Conservation (phyloP, 2,797 vertebrate species). For the Tauraco hartlaubi region DNA sequence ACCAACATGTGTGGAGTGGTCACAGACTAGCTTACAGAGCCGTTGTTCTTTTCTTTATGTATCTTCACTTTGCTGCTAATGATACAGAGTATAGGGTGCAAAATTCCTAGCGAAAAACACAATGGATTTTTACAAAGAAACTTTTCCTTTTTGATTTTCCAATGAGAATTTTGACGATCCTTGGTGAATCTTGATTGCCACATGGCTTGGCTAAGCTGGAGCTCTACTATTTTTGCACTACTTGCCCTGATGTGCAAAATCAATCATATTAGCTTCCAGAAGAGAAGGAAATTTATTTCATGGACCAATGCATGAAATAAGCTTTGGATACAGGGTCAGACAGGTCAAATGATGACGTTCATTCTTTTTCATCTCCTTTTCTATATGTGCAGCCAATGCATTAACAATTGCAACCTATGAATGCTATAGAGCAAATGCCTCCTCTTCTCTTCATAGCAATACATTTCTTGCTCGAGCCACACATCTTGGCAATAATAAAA, state of each 20-base stretch:
- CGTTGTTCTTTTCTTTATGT: background rate
- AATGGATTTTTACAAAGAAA: background rate
- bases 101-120: background rate
- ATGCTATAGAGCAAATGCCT: background rate
- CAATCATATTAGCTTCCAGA: background rate
- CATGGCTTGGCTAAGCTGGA: background rate
- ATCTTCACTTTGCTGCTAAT: background rate
- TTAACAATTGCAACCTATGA: constrained; percentile 33
- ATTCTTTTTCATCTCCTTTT: constrained; percentile 33
- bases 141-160: background rate
- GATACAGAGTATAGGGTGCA: background rate
- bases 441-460: background rate
- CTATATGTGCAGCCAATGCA: background rate
- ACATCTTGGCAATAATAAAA: constrained; percentile 34
- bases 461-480: background rate
- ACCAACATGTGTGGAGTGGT: background rate
- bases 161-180: background rate
- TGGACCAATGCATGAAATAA: background rate
- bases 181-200: background rate
- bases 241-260: background rate
- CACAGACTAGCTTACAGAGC: background rate
- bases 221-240: background rate
- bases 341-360: background rate
- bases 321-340: background rate
- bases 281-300: background rate